phyloP scores from a whole-genome alignment of 2,113 vertebrate genomes.

The Pantherophis guttatus region DNA sequence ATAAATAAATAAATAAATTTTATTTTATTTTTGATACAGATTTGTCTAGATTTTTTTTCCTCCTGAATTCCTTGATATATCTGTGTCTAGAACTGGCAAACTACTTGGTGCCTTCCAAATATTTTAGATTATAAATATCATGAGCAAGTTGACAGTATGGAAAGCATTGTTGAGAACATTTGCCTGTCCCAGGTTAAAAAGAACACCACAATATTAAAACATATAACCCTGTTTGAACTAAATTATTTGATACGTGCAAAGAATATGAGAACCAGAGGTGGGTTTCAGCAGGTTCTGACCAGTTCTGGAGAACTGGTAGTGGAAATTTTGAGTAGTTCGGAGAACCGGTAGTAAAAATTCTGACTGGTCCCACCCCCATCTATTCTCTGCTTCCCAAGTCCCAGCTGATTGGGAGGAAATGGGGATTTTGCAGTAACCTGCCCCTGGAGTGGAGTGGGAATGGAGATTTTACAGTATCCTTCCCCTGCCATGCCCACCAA shows the following conservation, averaged over 20 bases:
- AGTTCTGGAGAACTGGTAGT: no score
- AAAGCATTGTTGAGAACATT: neutral
- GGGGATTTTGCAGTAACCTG: no score
- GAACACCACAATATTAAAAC: neutral
- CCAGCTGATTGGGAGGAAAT: no score
- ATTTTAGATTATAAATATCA: neutral
- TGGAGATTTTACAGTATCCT: no score
- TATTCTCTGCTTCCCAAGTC: no score
- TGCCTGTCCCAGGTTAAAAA: neutral
- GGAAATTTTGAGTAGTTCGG: no score
- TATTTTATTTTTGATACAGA: neutral
- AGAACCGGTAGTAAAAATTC: no score
- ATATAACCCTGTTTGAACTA: neutral
- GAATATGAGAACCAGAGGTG: neutral
- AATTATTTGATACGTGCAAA: neutral
- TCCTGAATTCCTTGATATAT: neutral
- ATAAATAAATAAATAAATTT: no score
- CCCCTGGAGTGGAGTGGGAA: no score
- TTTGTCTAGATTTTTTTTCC: neutral
- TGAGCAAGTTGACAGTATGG: neutral
- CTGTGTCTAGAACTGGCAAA: neutral
- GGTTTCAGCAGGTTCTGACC: no score
- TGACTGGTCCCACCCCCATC: no score
- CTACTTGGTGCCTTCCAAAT: neutral
- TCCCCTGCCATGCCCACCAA: no score